A percentile compares a stretch with the other conserved stretches of the same genome.
These are phyloP conservation scores for Pyrrhosoma nymphula DNA, from an alignment of 2,888 invertebrate genomes.

Conservation along the genomic window DNA sequence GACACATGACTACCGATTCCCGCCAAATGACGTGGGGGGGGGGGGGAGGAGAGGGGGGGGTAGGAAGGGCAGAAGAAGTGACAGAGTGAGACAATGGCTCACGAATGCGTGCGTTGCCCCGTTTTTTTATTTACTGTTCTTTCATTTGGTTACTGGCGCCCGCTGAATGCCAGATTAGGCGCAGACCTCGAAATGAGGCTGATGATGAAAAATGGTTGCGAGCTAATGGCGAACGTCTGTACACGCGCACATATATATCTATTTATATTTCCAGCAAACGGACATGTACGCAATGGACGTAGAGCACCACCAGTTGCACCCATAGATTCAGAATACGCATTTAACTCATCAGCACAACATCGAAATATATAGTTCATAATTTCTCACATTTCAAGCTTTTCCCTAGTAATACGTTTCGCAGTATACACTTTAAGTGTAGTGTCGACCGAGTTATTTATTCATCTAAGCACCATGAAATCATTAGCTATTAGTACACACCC, in stretches of 20 bases:
- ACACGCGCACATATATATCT: background rate
- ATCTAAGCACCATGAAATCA: too few relatives aligned
- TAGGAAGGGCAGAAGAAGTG: background rate
- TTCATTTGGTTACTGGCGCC: slow-evolving; percentile 58
- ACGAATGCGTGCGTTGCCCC: background rate
- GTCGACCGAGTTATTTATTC: too few relatives aligned
- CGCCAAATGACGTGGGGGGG: background rate
- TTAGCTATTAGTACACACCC: too few relatives aligned
- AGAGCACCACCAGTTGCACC: background rate
- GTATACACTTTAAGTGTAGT: too few relatives aligned
- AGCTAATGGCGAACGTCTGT: background rate
- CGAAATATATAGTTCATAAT: too few relatives aligned
- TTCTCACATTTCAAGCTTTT: too few relatives aligned
- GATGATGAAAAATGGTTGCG: slow-evolving; percentile 55
- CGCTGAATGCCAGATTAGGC: slow-evolving; percentile 63
- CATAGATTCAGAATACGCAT: background rate
- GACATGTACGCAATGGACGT: background rate
- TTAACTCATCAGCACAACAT: background rate
- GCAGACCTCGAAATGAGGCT: slow-evolving; percentile 58
- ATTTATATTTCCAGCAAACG: background rate
- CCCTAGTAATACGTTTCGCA: too few relatives aligned
- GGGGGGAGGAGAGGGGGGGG: background rate
- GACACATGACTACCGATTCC: background rate
- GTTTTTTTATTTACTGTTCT: background rate
- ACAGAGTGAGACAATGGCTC: slow-evolving; percentile 21